Evolutionary conservation across 2,113 vertebrate genomes (phyloP).

Genomic region (Bubo blakistoni): DNA sequence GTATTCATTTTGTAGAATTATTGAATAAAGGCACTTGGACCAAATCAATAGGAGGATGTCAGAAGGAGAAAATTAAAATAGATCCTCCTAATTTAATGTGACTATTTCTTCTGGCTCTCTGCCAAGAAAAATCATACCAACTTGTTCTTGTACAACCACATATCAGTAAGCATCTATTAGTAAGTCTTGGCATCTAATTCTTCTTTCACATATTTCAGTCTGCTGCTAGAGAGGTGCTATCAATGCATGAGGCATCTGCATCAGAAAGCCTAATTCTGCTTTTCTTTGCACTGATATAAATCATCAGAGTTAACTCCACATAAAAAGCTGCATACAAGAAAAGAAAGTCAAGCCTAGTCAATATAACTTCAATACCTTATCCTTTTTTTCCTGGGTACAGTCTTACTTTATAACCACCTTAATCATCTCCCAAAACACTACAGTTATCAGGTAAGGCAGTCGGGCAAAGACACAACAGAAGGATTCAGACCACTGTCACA

Average conservation of each 20-base stretch:
- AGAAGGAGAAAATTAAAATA: slow-evolving; percentile 33
- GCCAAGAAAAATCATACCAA: background rate
- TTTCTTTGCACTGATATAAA: background rate
- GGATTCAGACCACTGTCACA: background rate
- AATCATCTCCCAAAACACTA: background rate
- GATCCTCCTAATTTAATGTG: slow-evolving; percentile 9
- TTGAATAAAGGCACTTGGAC: background rate
- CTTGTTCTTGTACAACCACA: background rate
- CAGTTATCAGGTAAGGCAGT: background rate
- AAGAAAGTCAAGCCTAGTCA: background rate
- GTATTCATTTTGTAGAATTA: slow-evolving; percentile 11
- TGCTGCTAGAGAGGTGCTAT: background rate
- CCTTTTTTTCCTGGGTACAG: background rate
- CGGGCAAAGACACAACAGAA: background rate
- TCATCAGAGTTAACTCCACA: background rate
- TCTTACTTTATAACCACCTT: background rate
- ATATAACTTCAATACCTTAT: background rate
- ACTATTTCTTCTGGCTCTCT: slow-evolving; percentile 7
- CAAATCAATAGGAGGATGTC: slow-evolving; percentile 7
- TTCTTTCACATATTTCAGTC: background rate
- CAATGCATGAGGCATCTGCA: background rate
- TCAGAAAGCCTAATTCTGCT: background rate
- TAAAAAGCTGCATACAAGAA: background rate
- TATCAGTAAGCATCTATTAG: background rate
- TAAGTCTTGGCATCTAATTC: background rate